phyloP scores from a whole-genome alignment of 2,888 invertebrate species.

The Ochropacha duplaris region DNA sequence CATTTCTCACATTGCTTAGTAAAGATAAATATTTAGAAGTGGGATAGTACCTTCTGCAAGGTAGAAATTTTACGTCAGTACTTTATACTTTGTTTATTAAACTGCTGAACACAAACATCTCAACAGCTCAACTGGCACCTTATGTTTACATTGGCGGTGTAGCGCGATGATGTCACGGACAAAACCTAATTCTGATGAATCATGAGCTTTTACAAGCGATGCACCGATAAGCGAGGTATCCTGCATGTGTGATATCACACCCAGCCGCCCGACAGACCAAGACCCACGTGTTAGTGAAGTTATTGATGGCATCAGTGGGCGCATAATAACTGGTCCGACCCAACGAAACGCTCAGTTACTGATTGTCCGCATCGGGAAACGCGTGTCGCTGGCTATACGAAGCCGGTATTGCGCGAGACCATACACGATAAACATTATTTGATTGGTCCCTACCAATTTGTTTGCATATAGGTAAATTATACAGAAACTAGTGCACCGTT shows the following conservation, averaged over 20 bases:
- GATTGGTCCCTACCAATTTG: constrained; percentile 41
- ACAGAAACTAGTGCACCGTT: constrained; percentile 54
- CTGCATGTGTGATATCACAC: constrained; percentile 61
- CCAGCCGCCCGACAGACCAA: constrained; percentile 42
- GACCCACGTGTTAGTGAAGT: constrained; percentile 76
- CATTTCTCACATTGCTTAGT: constrained; percentile 33
- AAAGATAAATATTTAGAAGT: constrained; percentile 24
- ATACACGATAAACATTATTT: constrained; percentile 56
- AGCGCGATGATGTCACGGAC: constrained; percentile 71
- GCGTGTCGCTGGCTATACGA: constrained; percentile 59
- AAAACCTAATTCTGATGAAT: constrained; percentile 76
- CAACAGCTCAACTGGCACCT: constrained; percentile 7
- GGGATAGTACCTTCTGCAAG: constrained; percentile 7
- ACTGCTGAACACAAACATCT: constrained; percentile 3
- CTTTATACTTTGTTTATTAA: constrained; percentile 2
- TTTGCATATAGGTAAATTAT: constrained; percentile 39
- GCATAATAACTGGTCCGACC: constrained; percentile 79
- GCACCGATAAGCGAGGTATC: constrained; percentile 72
- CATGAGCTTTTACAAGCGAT: constrained; percentile 76
- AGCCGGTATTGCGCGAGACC: constrained; percentile 65
- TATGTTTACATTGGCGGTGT: constrained; percentile 61
- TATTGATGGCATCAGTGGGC: constrained; percentile 76
- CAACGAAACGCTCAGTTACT: constrained; percentile 71
- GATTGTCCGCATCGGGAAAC: constrained; percentile 69
- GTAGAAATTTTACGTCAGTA: not conserved